Percentiles rank a stretch among this genome's conserved stretches.
phyloP scores from a whole-genome alignment of 2,888 invertebrate species.

The Epistrophe grossulariae region DNA sequence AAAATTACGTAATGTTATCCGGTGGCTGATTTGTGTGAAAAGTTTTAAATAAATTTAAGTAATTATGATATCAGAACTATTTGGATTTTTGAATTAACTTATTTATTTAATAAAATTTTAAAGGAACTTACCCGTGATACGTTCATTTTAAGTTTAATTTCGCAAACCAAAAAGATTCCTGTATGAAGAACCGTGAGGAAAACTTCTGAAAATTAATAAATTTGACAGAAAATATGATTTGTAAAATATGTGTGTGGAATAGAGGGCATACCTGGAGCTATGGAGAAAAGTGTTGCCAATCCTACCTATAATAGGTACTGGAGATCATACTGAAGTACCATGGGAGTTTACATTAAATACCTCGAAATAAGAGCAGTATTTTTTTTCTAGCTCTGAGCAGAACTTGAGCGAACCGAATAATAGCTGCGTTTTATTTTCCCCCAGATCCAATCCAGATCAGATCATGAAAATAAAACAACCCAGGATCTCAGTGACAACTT shows the following conservation, averaged over 20 bases:
- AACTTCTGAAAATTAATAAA: conserved; percentile 7
- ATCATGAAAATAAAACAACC: no score
- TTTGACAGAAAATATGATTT: conserved; percentile 62
- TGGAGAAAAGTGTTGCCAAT: conserved; percentile 66
- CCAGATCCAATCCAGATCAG: no score
- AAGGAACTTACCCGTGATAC: conserved; percentile 81
- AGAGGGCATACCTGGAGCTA: conserved; percentile 59
- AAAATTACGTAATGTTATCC: conserved; percentile 80
- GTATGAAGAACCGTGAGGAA: conserved; percentile 6
- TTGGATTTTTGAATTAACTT: no score
- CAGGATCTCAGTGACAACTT: no score
- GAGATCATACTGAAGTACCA: no score
- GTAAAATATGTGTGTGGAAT: background rate
- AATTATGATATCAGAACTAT: background rate
- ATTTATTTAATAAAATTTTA: conserved; percentile 9
- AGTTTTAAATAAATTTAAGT: background rate
- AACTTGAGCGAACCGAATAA: no score
- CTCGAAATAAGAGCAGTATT: no score
- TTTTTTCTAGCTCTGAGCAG: no score
- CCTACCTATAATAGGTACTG: no score
- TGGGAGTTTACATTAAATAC: no score
- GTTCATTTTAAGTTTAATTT: conserved; percentile 78
- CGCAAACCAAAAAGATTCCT: conserved; percentile 70
- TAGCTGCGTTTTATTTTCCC: no score
- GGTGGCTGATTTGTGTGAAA: background rate